These are phyloP conservation scores for Peribatodes rhomboidaria DNA, from an alignment of 2,888 invertebrate species.

Conservation along the genomic window DNA sequence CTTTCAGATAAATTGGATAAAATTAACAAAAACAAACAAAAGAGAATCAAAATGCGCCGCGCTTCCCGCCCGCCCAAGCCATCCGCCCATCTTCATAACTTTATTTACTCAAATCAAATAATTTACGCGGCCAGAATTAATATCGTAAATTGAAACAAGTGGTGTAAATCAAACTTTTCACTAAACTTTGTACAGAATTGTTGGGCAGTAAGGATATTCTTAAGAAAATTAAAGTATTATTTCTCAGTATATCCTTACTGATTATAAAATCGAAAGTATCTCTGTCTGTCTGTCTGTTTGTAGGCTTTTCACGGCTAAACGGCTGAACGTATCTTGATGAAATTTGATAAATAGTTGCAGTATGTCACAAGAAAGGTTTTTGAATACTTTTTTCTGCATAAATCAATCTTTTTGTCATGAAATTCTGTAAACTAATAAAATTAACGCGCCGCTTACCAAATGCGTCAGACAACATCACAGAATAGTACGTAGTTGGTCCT, in stretches of 20 bases:
- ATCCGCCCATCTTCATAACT: conserved; percentile 5
- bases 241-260: background rate
- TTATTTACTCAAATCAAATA: conserved; percentile 24
- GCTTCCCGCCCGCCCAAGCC: conserved; percentile 4
- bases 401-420: too few species aligned
- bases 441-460: too few species aligned
- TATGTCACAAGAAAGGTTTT: too few species aligned
- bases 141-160: conserved; percentile 27
- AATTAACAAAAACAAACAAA: conserved; percentile 1
- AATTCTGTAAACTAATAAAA: too few species aligned
- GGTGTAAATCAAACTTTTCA: conserved; percentile 26
- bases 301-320: too few species aligned
- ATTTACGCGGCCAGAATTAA: conserved; percentile 22
- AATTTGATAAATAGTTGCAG: too few species aligned
- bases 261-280: background rate
- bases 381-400: too few species aligned
- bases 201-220: conserved; percentile 8
- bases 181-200: background rate
- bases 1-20: background rate
- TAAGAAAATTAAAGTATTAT: background rate
- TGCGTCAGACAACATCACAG: too few species aligned
- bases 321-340: too few species aligned
- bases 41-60: conserved; percentile 12
- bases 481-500: too few species aligned
- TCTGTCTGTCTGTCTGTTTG: too few species aligned